These are phyloP conservation scores for Muntiacus reevesi DNA, from an alignment of 2,113 vertebrate genomes.

Conservation along the genomic window DNA sequence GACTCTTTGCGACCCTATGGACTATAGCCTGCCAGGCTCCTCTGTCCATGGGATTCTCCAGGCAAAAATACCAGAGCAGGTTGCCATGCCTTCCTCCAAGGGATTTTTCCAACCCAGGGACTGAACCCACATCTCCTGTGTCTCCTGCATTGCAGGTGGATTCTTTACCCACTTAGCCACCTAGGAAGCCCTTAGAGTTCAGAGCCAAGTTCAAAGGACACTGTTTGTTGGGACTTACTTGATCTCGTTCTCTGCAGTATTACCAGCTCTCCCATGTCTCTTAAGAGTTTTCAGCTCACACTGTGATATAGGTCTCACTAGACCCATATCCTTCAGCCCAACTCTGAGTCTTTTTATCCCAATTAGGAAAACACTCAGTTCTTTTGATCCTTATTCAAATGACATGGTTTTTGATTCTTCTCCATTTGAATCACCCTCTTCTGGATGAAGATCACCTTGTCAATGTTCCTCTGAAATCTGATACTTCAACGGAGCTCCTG, in stretches of 20 bases:
- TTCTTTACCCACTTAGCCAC: not conserved
- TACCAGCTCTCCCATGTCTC: too few species aligned
- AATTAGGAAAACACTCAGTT: not conserved
- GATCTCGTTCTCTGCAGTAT: too few species aligned
- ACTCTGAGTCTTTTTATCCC: not conserved
- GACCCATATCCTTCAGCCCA: not conserved
- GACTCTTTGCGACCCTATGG: not conserved
- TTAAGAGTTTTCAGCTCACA: not conserved
- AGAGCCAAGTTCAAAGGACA: not conserved
- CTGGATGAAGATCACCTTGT: not conserved
- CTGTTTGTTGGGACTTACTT: fast-evolving
- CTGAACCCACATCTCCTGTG: not conserved
- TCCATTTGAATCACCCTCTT: not conserved
- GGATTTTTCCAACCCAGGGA: not conserved
- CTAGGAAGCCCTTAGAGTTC: not conserved
- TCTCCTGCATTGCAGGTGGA: not conserved
- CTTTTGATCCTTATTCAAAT: not conserved
- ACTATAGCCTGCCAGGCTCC: not conserved
- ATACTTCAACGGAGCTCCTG: not conserved
- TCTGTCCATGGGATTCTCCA: not conserved
- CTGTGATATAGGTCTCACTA: not conserved
- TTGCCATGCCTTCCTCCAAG: not conserved
- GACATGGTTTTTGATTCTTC: not conserved
- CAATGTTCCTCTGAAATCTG: not conserved
- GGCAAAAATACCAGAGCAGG: not conserved